phyloP scores from a whole-genome alignment of 2,888 invertebrate species.

The Latheticus oryzae region DNA sequence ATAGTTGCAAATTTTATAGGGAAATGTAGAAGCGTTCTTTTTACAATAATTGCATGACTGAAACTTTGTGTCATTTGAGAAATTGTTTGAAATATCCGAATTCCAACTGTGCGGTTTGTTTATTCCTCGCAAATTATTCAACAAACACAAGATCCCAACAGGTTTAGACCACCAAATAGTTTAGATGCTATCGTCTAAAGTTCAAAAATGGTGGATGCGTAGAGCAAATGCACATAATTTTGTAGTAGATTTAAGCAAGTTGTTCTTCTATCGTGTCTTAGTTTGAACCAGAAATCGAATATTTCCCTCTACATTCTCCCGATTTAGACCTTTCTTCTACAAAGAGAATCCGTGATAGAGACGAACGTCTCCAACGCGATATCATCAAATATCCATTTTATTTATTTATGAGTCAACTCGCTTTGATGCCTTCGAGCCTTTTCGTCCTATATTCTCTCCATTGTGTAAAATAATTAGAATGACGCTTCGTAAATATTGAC shows the following conservation, averaged over 20 bases:
- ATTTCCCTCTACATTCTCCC: too few species aligned
- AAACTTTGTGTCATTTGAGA: too few species aligned
- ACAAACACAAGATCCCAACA: slow-evolving; percentile 23
- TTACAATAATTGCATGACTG: slow-evolving; percentile 16
- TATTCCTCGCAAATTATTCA: too few species aligned
- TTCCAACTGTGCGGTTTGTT: too few species aligned
- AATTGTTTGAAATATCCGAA: too few species aligned
- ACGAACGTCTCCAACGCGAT: slow-evolving; percentile 20
- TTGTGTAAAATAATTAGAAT: slow-evolving; percentile 35
- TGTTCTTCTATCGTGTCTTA: too few species aligned
- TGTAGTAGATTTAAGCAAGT: too few species aligned
- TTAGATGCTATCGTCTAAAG: slow-evolving; percentile 27
- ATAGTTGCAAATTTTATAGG: too few species aligned
- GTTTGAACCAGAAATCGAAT: too few species aligned
- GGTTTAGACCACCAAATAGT: slow-evolving; percentile 24
- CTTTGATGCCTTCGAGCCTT: slow-evolving; percentile 29
- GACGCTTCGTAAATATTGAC: slow-evolving; percentile 29
- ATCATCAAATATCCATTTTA: slow-evolving; percentile 37
- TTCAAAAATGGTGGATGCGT: too few species aligned
- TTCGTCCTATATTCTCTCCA: slow-evolving; percentile 13
- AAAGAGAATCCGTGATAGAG: slow-evolving; percentile 35
- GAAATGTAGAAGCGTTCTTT: too few species aligned
- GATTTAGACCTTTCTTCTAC: slow-evolving; percentile 2
- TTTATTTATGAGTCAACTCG: slow-evolving; percentile 30
- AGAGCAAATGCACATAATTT: too few species aligned